Base-by-base conservation (phyloP, 2,113 vertebrate genomes). In the Crocuta crocuta region DNA sequence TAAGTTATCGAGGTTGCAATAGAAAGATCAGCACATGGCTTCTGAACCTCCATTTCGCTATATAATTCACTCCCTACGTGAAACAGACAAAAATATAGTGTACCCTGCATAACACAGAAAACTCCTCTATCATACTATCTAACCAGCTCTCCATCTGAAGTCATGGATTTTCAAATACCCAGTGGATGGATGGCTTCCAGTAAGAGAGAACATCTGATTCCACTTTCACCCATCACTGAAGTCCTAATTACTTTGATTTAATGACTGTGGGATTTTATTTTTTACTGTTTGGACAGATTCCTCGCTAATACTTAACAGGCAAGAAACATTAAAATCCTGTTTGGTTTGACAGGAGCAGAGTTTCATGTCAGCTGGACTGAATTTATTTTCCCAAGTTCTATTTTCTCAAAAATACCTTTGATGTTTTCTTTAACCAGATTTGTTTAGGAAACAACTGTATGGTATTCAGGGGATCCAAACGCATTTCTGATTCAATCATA, bases 171-270 rank as follows among this genome's bases (percentile, higher is more conserved):
- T 65, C 58, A 91, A 86, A 53, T 39, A 58, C 61, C 65, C 83
- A 76, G 96, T 55, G 85, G 61, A 2, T 21, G 61, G 1, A 78
- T 26, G 39, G 43, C 21, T 82, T 39, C 74, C 5, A n/a, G 26
- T 0, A 88, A 98, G 94, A 63, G 45, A 35, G 2, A 63, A 5
- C 35, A 94, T 96, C 79, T 83, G 88, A 93, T 74, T 93, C 24
- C 68, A 55, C 63, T 98, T 98, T 95, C 31, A 48, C 79, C 61
- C 88, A 78, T 97, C 89, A 61, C 89, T 31, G 50, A 85, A 90
- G 53, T 7, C 97, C 97, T 97, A 95, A 95, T 97, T 95, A 94
- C 96, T 97, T 61, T 97, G 85, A 97, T 92, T 66, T 68, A 94
- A 83, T 92, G 88, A 73, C 65, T 94, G 43, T 48, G 93, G 84